Base-by-base conservation (phyloP, 2,888 invertebrate genomes). In the Helleia helle region DNA sequence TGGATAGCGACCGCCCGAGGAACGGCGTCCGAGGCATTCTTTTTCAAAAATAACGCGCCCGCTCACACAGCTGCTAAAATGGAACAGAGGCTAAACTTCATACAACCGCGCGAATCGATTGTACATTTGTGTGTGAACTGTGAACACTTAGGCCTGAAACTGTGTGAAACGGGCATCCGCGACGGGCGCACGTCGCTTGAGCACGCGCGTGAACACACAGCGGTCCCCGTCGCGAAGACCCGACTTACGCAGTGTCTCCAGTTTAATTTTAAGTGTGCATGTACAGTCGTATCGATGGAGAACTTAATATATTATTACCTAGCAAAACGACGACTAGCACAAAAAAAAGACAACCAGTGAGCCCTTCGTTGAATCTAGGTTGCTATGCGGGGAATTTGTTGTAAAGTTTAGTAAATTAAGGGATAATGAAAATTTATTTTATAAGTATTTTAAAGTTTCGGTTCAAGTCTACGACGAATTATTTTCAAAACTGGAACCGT, bases 401-500 rank as follows among this genome's bases (percentile, higher is more conserved):
- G 41, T 46, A 27, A 49, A 45, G 50, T 48, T 50, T 39, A 34
- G 48, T 50, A 49, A 39, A 51, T 49, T 51, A 48, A 51, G 49
- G 48, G 38, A 51, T 49, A 51, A 51, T 51, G 47, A 48, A 42
- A 47, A 40, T 37, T 50, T 40, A 41, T 48, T 48, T 48, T 50
- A 42, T 47, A 49, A 51, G 46, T 49, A 51, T 49, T 49, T 51
- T 49, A 48, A 50, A 45, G 49, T 49, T 48, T 49, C 49, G 36
- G 34, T 51, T 48, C 48, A 51, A 40, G 47, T 48, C 50, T 51
- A 51, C 50, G 47, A 51, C 39, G 50, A 51, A 51, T 50, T 51
- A 50, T 51, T 38, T 51, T 51, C 49, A 42, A 51, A 51, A 51
- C 51, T 51, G 50, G 51, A 51, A 40, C 50, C 51, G 37, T 51